Evolutionary conservation across 2,888 invertebrate genomes (phyloP), one percentile per base, ranked within the genome.

Genomic region (Nomada fabriciana): DNA sequence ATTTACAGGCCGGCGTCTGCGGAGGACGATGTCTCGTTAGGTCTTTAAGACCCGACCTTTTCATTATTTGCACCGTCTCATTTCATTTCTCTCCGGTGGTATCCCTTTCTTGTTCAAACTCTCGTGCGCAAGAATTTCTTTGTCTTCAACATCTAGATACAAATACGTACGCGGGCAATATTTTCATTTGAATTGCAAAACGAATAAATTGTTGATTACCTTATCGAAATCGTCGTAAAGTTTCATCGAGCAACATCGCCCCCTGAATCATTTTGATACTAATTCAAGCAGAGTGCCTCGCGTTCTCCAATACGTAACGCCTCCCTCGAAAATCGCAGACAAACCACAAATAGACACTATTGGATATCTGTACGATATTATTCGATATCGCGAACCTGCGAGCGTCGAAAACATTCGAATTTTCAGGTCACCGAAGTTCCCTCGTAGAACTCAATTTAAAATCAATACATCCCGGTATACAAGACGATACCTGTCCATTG

Each of bases 1-100:
- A 88, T 88, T 77, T 47, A 88, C 47, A 23, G 29, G 50, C 25
- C 71, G 64, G 43, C 52, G 74, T 73, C 72, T 57, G 83, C 60
- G 67, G 77, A 20, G 47, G 67, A 67, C 67, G 67, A 65, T 55
- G 64, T 70, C 76, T 52, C 53, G 67, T 76, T 82, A 61, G 55
- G 74, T 57, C 61, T 67, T 72, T 64, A 70, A 69, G 60, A 55
- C 52, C 63, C 47, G 25, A 60, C 68, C 52, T 20, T 76, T 53
- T 64, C 42, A 47, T 60, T 77, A 68, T 55, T 60, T 36, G 52
- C 52, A 59, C 69, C 60, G 4, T 61, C 55, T 60, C 47, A 67
- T 53, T 67, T 67, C 74, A 23, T 61, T 65, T 53, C 9, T 57
- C 20, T 18, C 20, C 50, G 36, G 2, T 50, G 13, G 1, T 18